These are phyloP conservation scores for Drosophila engyochracea DNA, from an alignment of 2,888 invertebrate species.

Conservation along the genomic window DNA sequence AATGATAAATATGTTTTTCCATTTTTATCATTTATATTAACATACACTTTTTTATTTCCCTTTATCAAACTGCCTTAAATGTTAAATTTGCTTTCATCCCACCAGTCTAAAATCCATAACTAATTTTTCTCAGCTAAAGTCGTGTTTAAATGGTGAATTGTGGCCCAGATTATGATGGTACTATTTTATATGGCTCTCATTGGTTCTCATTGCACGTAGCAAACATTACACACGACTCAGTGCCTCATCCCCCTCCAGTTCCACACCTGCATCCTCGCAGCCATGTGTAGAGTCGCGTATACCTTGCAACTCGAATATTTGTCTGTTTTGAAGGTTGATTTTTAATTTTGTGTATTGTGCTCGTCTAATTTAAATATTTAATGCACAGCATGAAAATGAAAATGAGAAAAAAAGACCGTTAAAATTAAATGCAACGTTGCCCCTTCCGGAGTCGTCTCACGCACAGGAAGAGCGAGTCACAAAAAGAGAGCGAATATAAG, in stretches of 20 bases:
- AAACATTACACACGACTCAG: constrained; percentile 52
- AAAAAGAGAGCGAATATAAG: constrained; percentile 2
- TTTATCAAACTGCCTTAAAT: neutral
- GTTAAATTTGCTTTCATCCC: neutral
- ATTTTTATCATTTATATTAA: neutral
- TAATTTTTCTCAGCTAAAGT: constrained; percentile 28
- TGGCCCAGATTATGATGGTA: constrained; percentile 5
- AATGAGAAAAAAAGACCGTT: constrained; percentile 33
- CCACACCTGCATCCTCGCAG: neutral
- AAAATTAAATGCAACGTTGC: constrained; percentile 62
- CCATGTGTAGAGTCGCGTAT: constrained; percentile 49
- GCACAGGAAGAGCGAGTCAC: constrained; percentile 17
- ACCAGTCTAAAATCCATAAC: constrained; percentile 1
- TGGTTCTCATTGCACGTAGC: constrained; percentile 52
- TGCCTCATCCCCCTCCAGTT: neutral
- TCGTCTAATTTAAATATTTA: constrained; percentile 46
- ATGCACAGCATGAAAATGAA: constrained; percentile 16
- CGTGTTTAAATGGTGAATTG: constrained; percentile 26
- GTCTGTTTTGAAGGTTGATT: constrained; percentile 33
- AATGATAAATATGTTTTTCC: neutral
- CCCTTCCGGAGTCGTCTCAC: constrained; percentile 46
- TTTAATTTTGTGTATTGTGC: constrained; percentile 14
- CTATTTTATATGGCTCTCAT: constrained; percentile 15
- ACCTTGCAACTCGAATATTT: constrained; percentile 63
- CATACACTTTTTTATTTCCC: neutral